Evolutionary conservation across 2,888 invertebrate genomes (phyloP), one percentile per base, ranked within the genome.

Genomic region (Keiferia lycopersicella): DNA sequence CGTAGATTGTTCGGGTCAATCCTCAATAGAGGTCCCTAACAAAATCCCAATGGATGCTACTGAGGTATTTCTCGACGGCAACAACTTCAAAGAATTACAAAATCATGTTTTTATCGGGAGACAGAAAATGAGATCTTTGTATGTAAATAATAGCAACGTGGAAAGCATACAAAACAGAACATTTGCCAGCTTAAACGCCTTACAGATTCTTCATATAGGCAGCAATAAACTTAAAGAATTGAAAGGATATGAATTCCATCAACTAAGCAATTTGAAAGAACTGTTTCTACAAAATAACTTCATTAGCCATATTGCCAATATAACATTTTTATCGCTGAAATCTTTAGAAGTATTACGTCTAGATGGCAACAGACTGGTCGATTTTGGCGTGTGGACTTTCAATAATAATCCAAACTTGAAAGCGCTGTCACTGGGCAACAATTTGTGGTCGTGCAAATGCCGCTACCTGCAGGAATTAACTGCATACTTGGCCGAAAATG

Each of bases 21-120:
- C 94, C 78, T 94, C 96, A 76, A 90, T 92, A 67, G 95, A 96
- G 83, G 95, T 98, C 74, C 98, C 98, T 0, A 93, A 95, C 41
- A 94, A 96, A 74, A 95, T 98, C 78, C 98, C 98, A 1, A 97
- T 98, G 96, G 98, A 98, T 80, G 97, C 97, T 8, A 98, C 98
- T 8, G 97, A 98, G 82, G 94, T 98, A 68, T 97, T 97, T 83
- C 91, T 98, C 77, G 98, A 98, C 81, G 98, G 98, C 48, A 98
- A 98, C 84, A 95, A 96, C 77, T 93, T 98, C 72, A 95, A 94
- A 67, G 95, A 96, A 76, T 88, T 98, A 71, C 95, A 96, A 81
- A 95, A 96, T 79, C 96, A 97, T 81, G 96, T 96, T 64, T 97
- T 98, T 84, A 96, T 97, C 71, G 98, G 97, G 0, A 94, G 97